phyloP scores from a whole-genome alignment of 2,888 invertebrate species.

The Himalopsyche tibetana region DNA sequence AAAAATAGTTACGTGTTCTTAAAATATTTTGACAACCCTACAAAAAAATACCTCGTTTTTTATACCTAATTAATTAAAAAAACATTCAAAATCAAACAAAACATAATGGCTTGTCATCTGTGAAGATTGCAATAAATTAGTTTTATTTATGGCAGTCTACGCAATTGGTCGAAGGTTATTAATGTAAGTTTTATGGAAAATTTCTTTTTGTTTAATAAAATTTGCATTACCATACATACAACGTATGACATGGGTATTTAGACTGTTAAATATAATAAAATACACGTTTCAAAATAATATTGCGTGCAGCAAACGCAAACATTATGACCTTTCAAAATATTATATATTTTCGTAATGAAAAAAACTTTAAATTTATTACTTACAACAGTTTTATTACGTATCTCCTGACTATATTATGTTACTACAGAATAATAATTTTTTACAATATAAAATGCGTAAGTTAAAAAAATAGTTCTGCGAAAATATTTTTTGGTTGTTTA shows the following conservation, averaged over 20 bases:
- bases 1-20: no score
- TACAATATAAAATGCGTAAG: no score
- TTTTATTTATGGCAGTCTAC: background rate
- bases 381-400: no score
- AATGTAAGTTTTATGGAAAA: conserved; percentile 4
- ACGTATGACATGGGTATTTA: background rate
- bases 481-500: no score
- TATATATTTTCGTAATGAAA: background rate
- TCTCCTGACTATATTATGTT: no score
- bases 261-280: background rate
- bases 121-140: background rate
- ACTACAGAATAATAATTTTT: no score
- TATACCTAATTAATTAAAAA: background rate
- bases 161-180: background rate
- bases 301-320: background rate
- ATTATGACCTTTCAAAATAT: background rate
- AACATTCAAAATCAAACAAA: conserved; percentile 12
- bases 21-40: background rate
- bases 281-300: background rate
- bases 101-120: background rate
- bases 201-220: background rate
- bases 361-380: background rate
- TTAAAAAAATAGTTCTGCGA: no score
- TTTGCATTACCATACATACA: background rate
- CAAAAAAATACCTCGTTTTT: background rate